Evolutionary conservation across 2,113 vertebrate species (phyloP).

Genomic region (Carettochelys insculpta): DNA sequence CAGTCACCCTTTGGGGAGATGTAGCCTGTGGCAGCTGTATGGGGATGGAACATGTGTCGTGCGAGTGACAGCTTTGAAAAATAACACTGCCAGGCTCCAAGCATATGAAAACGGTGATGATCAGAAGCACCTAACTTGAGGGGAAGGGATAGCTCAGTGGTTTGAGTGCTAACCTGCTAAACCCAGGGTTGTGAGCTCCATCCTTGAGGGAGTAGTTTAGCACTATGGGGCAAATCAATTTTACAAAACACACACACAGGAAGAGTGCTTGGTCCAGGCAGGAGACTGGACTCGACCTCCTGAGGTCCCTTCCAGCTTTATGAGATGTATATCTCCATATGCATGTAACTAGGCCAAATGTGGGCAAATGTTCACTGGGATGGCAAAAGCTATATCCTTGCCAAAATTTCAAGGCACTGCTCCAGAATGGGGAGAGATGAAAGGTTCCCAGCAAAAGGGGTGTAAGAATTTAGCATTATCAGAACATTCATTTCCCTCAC

Average conservation of each 20-base stretch:
- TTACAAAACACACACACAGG: no score
- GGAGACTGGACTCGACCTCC: no score
- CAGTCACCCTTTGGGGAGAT: not conserved
- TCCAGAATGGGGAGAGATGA: not conserved
- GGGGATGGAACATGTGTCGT: not conserved
- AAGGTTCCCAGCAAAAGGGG: not conserved
- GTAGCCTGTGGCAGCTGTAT: not conserved
- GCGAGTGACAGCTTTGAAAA: not conserved
- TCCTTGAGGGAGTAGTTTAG: no score
- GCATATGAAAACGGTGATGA: accelerated
- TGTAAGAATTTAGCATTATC: not conserved
- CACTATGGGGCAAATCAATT: no score
- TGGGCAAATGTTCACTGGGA: not conserved
- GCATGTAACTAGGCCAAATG: no score
- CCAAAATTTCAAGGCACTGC: not conserved
- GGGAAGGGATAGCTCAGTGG: no score
- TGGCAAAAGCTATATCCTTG: not conserved
- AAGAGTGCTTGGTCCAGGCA: no score
- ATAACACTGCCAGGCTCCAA: accelerated
- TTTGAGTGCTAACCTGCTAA: no score
- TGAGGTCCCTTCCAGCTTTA: no score
- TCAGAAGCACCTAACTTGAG: not conserved
- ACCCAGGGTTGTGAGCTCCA: no score
- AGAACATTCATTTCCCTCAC: not conserved
- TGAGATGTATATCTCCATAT: no score